Evolutionary conservation across 2,113 vertebrate species (phyloP), one percentile per base, ranked within the genome.

Genomic region (Saimiri boliviensis): DNA sequence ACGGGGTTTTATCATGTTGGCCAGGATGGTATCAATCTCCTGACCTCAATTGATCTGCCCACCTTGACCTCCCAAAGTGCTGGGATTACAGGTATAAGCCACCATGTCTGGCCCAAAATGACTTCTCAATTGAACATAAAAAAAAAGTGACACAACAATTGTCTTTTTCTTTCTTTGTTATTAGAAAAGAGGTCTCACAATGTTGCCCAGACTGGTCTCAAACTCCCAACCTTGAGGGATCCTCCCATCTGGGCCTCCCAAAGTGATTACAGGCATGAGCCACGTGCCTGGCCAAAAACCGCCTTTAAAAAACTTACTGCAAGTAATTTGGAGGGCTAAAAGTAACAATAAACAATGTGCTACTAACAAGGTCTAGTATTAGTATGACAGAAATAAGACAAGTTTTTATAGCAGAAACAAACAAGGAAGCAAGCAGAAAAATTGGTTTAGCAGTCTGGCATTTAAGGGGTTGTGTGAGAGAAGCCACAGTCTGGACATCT

Each of bases 401-500:
- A 32, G 35, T 82, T 60, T 87, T 80, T 66, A 94, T 83, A 93
- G 37, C 5, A 81, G 81, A 94, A 87, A 45, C 54, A 96, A 87
- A 45, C 9, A 81, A 52, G 37, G 60, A 87, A 80, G 35, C 63
- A 87, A 80, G 73, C 30, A 83, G 45, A 91, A 21, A 94, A 93
- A 86, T 0, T 70, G 89, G 32, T 45, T 42, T 3, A 82, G 25
- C 5, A 86, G 56, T 68, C 40, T 90, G 63, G n/a, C 42, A 93
- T 76, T 37, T 37, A 74, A 68, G 54, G 0, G 13, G 13, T 5
- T 91, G 63, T 87, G 7, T 83, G 71, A 88, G 25, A 56, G 45
- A 70, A 92, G 63, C 54, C 32, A 47, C 13, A 81, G 76, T 32
- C 9, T 37, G 14, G 74, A 86, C 71, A 82, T 5, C 13, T 30